Base-by-base conservation (phyloP, 2,797 vertebrate species). In the Melanotaenia maccullochi region DNA sequence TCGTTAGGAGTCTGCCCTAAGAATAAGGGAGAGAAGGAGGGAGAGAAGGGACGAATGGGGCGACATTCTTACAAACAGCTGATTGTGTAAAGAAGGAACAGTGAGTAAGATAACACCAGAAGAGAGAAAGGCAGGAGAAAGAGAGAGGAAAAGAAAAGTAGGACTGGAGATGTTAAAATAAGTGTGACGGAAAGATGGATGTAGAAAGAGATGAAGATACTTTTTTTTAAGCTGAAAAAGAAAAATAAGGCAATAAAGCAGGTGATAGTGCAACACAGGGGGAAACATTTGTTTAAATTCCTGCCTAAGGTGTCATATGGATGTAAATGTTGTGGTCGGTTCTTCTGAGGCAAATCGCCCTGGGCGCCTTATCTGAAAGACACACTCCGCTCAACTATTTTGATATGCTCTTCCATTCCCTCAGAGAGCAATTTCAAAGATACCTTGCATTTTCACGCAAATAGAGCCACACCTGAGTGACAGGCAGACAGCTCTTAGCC, bases 31-130 rank as follows among this genome's bases (percentile, higher is more conserved):
- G 66, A 35, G 47, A 73, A 49, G 44, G 72, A 68, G 74, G 47
- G 61, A 24, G 49, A 25, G 63, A 60, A 28, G 57, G 76, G 60
- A 72, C 66, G 63, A 83, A 87, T 71, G 77, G 71, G 87, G 80
- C 32, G 64, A 75, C 76, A 85, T 88, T 91, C 85, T 89, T 88
- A 87, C 89, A 92, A 93, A 90, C 91, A 91, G 89, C 88, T 92
- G 92, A 92, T 90, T 92, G 90, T 87, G 84, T 90, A 86, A 89
- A 89, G 87, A 85, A 79, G 78, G 89, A 85, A 78, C 85, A 84
- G 75, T 73, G 67, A 83, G 90, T 87, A 89, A 89, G 81, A 77
- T 82, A 79, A 87, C 81, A 89, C 87, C 70, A 22, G 61, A 60
- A 47, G 61, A 57, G 58, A 12, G 68, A 40, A 58, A 35, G 68